Evolutionary conservation across 1,140 invertebrate species (phyloP).

Genomic region (Hycleus phaleratus): DNA sequence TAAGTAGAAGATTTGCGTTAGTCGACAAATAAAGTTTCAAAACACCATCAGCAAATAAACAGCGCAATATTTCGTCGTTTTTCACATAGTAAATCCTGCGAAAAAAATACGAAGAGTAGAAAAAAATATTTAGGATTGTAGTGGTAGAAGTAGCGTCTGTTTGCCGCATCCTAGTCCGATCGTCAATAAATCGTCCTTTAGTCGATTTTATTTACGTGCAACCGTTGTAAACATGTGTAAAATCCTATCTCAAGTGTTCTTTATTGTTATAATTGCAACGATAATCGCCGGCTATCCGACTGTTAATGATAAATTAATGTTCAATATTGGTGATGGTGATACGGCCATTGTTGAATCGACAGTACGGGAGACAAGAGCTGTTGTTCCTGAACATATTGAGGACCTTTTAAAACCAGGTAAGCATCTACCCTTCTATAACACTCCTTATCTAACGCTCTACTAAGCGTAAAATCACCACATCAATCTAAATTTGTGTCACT

Average conservation of each 20-base stretch:
- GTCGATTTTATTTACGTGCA: conserved; percentile 4
- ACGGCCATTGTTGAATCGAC: conserved; percentile 31
- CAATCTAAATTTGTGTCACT: conserved; percentile 19
- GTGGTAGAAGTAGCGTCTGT: too few species aligned
- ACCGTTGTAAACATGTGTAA: conserved; percentile 14
- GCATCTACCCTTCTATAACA: background rate
- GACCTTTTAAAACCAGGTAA: conserved; percentile 30
- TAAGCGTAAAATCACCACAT: conserved; percentile 8
- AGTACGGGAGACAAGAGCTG: conserved; percentile 33
- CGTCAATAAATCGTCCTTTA: conserved; percentile 6
- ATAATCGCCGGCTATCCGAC: conserved; percentile 4
- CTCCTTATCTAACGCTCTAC: background rate
- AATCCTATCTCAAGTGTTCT: background rate
- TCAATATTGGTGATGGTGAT: conserved; percentile 15
- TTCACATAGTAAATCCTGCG: too few species aligned
- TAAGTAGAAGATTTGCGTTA: too few species aligned
- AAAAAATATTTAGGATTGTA: too few species aligned
- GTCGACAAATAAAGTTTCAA: too few species aligned
- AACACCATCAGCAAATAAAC: too few species aligned
- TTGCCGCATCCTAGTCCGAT: background rate
- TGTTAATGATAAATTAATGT: conserved; percentile 19
- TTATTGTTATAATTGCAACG: conserved; percentile 1
- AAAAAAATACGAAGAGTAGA: background rate
- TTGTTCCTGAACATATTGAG: conserved; percentile 27
- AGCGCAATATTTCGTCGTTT: too few species aligned